These are phyloP conservation scores for Saccostrea echinata DNA, from an alignment of 1,140 invertebrate species.

Conservation along the genomic window DNA sequence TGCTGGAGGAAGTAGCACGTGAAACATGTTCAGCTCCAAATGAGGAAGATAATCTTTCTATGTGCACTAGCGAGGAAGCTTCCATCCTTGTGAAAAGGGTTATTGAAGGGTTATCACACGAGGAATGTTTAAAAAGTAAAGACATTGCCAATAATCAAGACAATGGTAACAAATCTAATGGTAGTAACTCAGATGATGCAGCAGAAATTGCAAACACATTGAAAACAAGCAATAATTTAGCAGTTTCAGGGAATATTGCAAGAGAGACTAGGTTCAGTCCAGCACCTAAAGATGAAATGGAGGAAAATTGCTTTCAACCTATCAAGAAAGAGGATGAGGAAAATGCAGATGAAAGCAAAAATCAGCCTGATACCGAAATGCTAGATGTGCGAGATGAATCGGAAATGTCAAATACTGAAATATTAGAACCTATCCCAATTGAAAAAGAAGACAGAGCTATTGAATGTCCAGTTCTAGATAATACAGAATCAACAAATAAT, in stretches of 20 bases:
- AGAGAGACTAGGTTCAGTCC: neutral
- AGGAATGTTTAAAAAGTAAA: neutral
- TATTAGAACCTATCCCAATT: constrained; percentile 17
- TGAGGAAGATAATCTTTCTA: neutral
- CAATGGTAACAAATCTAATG: neutral
- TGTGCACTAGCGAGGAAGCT: constrained; percentile 29
- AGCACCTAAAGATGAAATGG: neutral
- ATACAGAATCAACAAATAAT: neutral
- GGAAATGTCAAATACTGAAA: constrained; percentile 2
- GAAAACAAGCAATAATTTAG: neutral
- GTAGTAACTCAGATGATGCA: neutral
- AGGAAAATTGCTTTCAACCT: neutral
- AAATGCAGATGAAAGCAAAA: neutral
- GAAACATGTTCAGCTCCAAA: neutral
- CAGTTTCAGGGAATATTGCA: neutral
- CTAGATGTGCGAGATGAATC: constrained; percentile 6
- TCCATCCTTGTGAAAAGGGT: constrained; percentile 33
- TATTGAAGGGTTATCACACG: constrained; percentile 8
- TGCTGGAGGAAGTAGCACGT: neutral
- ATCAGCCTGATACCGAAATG: neutral
- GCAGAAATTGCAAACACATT: neutral
- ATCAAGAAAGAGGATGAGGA: neutral
- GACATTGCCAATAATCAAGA: neutral
- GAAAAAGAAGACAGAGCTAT: neutral
- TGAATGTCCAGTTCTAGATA: neutral